phyloP scores from a whole-genome alignment of 2,888 invertebrate genomes.

The Agrotis clavis region DNA sequence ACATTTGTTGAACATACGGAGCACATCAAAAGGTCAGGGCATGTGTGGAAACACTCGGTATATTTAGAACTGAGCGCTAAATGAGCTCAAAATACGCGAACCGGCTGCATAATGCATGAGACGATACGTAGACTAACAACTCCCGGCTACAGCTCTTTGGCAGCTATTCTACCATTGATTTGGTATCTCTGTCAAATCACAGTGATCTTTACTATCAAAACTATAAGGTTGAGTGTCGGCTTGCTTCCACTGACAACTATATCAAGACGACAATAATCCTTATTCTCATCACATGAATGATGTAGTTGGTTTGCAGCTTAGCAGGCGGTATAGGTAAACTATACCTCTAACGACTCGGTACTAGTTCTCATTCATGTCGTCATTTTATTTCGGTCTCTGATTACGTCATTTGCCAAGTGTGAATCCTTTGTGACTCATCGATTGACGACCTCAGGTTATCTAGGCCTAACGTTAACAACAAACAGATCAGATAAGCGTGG shows the following conservation, averaged over 20 bases:
- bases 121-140: slow-evolving; percentile 44
- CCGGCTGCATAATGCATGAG: slow-evolving; percentile 63
- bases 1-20: slow-evolving; percentile 73
- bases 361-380: slow-evolving; percentile 60
- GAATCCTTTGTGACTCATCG: slow-evolving; percentile 53
- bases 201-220: neutral
- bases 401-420: slow-evolving; percentile 60
- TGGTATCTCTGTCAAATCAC: neutral
- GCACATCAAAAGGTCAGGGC: slow-evolving; percentile 77
- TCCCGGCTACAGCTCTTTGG: slow-evolving; percentile 4
- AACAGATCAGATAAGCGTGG: slow-evolving; percentile 30
- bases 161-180: neutral
- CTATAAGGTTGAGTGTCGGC: neutral
- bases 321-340: neutral
- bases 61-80: slow-evolving; percentile 71
- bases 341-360: slow-evolving; percentile 28
- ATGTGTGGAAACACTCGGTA: slow-evolving; percentile 73
- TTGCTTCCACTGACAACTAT: neutral
- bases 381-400: slow-evolving; percentile 57
- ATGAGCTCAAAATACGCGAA: slow-evolving; percentile 59
- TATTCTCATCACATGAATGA: neutral
- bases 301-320: neutral
- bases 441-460: slow-evolving; percentile 52
- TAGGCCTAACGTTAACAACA: slow-evolving; percentile 41
- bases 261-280: neutral